Percentiles rank a stretch among this genome's conserved stretches.
Evolutionary conservation across 2,113 vertebrate genomes (phyloP).

Genomic region (Butastur rufipennis): DNA sequence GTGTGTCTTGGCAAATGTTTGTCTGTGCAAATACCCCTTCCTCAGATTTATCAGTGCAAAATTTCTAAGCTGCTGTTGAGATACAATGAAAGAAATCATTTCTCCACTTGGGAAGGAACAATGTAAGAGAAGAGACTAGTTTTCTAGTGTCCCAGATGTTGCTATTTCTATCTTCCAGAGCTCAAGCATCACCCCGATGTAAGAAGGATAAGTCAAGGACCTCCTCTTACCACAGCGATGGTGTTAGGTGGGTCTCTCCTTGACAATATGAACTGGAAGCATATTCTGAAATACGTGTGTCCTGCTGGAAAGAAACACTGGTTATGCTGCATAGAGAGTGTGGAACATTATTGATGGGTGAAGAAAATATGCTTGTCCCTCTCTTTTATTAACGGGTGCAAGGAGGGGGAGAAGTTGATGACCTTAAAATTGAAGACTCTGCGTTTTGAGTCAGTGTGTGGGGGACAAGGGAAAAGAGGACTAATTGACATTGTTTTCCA

Average conservation of each 20-base stretch:
- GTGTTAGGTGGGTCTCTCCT: not conserved
- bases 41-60: not conserved
- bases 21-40: not conserved
- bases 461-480: not conserved
- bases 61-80: not conserved
- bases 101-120: not conserved
- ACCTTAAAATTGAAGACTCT: not conserved
- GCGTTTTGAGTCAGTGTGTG: not conserved
- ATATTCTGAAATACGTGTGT: not conserved
- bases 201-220: not conserved
- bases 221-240: accelerated
- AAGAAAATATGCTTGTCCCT: not conserved
- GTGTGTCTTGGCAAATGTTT: not conserved
- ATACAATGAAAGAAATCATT: not conserved
- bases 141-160: not conserved
- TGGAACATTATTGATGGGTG: not conserved
- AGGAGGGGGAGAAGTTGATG: not conserved
- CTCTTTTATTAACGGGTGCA: not conserved
- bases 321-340: not conserved
- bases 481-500: not conserved
- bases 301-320: not conserved
- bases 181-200: not conserved
- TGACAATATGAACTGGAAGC: not conserved
- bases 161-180: not conserved
- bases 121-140: not conserved